These are phyloP conservation scores for Ectemnius cavifrons DNA, from an alignment of 2,888 invertebrate species.

Conservation along the genomic window DNA sequence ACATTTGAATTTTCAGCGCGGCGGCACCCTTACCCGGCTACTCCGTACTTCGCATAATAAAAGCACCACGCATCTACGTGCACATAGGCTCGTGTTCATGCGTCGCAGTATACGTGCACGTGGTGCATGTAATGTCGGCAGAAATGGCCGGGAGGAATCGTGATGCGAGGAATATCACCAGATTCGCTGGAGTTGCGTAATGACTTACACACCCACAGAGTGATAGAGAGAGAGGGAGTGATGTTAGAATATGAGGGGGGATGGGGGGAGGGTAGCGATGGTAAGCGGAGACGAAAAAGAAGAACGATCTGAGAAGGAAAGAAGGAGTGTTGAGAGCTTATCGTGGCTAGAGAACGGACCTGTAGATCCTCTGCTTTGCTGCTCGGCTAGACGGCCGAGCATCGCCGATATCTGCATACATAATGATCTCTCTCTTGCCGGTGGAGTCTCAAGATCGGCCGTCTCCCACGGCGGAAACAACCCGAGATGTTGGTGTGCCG, in stretches of 20 bases:
- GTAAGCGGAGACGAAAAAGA: constrained; percentile 18
- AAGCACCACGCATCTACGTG: too few species aligned
- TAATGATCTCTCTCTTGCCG: constrained; percentile 41
- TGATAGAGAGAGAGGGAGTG: not conserved
- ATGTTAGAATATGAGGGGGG: not conserved
- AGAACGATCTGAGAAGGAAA: constrained; percentile 7
- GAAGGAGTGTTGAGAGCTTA: constrained; percentile 24
- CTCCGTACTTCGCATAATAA: too few species aligned
- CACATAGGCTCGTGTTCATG: too few species aligned
- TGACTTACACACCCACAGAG: not conserved
- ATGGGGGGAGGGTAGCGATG: not conserved
- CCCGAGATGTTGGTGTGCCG: constrained; percentile 13
- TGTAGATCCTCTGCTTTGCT: constrained; percentile 48
- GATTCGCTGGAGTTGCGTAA: too few species aligned
- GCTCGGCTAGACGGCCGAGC: constrained; percentile 39
- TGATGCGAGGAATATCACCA: too few species aligned
- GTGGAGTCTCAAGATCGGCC: constrained; percentile 39
- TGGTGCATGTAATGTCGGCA: too few species aligned
- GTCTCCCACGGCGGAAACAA: constrained; percentile 47
- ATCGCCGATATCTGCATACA: constrained; percentile 47
- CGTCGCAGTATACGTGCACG: too few species aligned
- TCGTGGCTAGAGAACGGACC: constrained; percentile 54
- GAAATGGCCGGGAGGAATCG: too few species aligned
- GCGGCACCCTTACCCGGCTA: too few species aligned
- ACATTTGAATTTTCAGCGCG: too few species aligned